Percentiles rank a stretch among this genome's conserved stretches.
Evolutionary conservation across 2,888 invertebrate genomes (phyloP).

Genomic region (Drosophila paranaensis): DNA sequence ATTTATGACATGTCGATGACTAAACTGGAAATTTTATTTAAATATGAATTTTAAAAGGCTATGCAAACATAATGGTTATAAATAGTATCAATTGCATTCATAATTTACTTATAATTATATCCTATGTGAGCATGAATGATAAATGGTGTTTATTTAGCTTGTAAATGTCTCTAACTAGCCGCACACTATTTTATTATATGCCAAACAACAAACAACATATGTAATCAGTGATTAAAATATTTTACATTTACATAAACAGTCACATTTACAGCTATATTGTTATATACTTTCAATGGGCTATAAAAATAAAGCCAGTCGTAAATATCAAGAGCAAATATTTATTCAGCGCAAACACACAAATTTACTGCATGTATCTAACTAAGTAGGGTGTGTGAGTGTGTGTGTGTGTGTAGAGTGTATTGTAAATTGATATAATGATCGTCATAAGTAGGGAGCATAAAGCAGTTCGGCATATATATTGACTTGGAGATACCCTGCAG

Average conservation of each 20-base stretch:
- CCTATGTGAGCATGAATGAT: neutral
- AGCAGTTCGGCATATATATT: no score
- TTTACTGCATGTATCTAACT: slow-evolving; percentile 11
- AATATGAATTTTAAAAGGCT: neutral
- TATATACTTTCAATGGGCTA: slow-evolving; percentile 14
- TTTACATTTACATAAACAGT: slow-evolving; percentile 8
- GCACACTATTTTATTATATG: slow-evolving; percentile 3
- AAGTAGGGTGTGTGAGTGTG: neutral
- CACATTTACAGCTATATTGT: slow-evolving; percentile 12
- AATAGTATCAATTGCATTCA: neutral
- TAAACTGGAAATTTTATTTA: neutral
- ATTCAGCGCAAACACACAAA: slow-evolving; percentile 32
- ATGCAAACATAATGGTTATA: neutral
- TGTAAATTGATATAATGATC: slow-evolving; percentile 12
- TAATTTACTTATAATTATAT: neutral
- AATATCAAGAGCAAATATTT: slow-evolving; percentile 41
- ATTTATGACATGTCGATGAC: neutral
- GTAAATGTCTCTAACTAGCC: neutral
- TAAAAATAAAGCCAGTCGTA: slow-evolving; percentile 27
- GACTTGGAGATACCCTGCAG: neutral
- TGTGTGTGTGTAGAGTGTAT: neutral
- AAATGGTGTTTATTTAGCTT: neutral
- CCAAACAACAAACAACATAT: slow-evolving; percentile 4
- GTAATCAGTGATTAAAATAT: slow-evolving; percentile 9
- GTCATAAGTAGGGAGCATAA: neutral